A percentile compares a stretch with the other conserved stretches of the same genome.
These are phyloP conservation scores for Varanus komodoensis DNA, from an alignment of 2,113 vertebrate genomes.

Conservation along the genomic window DNA sequence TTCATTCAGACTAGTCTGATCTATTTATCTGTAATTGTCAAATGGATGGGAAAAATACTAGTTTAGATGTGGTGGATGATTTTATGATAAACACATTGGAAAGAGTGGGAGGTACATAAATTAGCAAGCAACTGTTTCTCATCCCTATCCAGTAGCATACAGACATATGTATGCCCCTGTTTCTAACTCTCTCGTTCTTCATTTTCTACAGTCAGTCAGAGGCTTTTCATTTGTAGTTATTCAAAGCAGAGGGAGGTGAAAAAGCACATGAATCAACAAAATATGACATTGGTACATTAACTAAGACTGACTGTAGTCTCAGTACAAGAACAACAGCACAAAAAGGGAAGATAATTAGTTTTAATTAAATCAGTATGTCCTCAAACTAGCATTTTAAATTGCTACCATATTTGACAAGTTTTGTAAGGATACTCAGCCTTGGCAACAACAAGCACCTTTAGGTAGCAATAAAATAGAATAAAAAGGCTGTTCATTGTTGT, in stretches of 20 bases:
- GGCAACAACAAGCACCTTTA: constrained; percentile 64
- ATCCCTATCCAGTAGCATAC: constrained; percentile 36
- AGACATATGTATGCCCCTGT: constrained; percentile 17
- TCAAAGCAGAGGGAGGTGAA: constrained; percentile 69
- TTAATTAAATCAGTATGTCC: constrained; percentile 69
- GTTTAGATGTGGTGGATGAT: constrained; percentile 34
- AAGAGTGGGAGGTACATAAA: constrained; percentile 48
- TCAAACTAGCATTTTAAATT: constrained; percentile 74
- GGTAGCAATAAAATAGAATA: constrained; percentile 49
- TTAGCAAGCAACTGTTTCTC: constrained; percentile 32
- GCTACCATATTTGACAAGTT: constrained; percentile 70
- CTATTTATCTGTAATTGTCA: constrained; percentile 34
- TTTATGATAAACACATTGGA: constrained; percentile 22
- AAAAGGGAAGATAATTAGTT: constrained; percentile 55
- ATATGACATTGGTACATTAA: constrained; percentile 67
- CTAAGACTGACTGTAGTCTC: constrained; percentile 66
- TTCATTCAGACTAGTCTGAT: not conserved
- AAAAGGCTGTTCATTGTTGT: constrained; percentile 22
- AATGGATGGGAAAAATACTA: constrained; percentile 32
- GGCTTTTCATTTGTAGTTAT: constrained; percentile 70
- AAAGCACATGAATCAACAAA: constrained; percentile 66
- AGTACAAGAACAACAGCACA: constrained; percentile 32
- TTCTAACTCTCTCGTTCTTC: constrained; percentile 45
- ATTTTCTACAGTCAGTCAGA: constrained; percentile 34
- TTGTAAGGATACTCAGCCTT: constrained; percentile 53